Percentiles rank a stretch among this genome's conserved stretches.
phyloP scores from a whole-genome alignment of 2,113 vertebrate genomes.

The Smithornis capensis region DNA sequence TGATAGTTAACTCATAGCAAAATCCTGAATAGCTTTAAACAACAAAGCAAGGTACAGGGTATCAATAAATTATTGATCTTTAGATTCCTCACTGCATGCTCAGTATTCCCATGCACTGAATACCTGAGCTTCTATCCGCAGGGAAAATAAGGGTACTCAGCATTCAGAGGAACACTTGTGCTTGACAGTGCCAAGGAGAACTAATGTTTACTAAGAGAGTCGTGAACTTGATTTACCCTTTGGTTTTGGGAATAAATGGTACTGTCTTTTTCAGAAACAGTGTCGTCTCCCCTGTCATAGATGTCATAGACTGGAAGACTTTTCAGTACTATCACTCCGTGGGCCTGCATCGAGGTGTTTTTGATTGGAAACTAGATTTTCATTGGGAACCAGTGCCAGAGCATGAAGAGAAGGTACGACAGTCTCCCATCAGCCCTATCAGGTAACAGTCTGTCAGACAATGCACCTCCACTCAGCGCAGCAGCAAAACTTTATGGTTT shows the following conservation, averaged over 20 bases:
- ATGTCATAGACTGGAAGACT: slow-evolving; percentile 86
- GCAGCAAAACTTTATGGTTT: neutral
- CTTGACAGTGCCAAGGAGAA: neutral
- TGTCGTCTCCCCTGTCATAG: slow-evolving; percentile 85
- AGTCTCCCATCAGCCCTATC: slow-evolving; percentile 78
- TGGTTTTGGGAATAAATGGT: neutral
- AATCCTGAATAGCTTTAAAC: neutral
- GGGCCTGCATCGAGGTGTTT: slow-evolving; percentile 78
- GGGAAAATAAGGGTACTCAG: neutral
- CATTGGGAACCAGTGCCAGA: slow-evolving; percentile 80
- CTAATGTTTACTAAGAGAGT: neutral
- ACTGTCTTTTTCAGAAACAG: slow-evolving; percentile 76
- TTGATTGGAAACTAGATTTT: slow-evolving; percentile 90
- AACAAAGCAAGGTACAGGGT: neutral
- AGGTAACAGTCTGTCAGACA: slow-evolving; percentile 69
- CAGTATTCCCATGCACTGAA: neutral
- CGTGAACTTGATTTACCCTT: neutral
- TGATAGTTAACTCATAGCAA: neutral
- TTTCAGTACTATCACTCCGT: slow-evolving; percentile 81
- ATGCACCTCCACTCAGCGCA: neutral
- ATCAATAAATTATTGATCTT: neutral
- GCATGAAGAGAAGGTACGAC: slow-evolving; percentile 65
- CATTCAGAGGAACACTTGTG: neutral
- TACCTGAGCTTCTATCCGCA: neutral
- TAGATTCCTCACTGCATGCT: neutral